These are phyloP conservation scores for Standfussiana lucernea DNA, from an alignment of 2,888 invertebrate species.

Conservation along the genomic window DNA sequence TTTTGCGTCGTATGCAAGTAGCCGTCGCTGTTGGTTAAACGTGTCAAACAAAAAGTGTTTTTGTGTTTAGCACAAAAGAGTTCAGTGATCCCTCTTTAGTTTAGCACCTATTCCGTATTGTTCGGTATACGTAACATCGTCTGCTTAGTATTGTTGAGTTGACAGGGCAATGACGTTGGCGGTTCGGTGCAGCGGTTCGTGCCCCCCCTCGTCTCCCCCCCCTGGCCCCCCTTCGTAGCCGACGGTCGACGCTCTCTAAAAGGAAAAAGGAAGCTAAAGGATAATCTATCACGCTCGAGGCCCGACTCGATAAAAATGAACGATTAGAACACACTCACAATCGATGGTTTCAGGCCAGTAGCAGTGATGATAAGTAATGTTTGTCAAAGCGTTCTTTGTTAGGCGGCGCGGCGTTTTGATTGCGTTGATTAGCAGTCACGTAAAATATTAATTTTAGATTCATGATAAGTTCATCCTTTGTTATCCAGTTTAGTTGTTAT, in stretches of 20 bases:
- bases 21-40: constrained; percentile 50
- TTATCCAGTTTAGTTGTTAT: background rate
- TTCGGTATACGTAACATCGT: constrained; percentile 84
- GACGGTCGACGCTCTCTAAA: constrained; percentile 90
- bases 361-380: constrained; percentile 69
- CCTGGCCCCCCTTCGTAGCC: constrained; percentile 81
- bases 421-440: constrained; percentile 28
- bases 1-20: constrained; percentile 56
- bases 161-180: constrained; percentile 90
- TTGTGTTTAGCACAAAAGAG: constrained; percentile 70
- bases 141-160: constrained; percentile 90
- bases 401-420: constrained; percentile 24
- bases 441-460: constrained; percentile 21
- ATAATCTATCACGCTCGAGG: constrained; percentile 90
- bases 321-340: constrained; percentile 86
- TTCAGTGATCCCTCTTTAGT: constrained; percentile 79
- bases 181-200: constrained; percentile 83
- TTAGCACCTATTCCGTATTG: constrained; percentile 84
- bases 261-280: constrained; percentile 89
- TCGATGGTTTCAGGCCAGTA: constrained; percentile 82
- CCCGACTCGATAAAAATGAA: constrained; percentile 89
- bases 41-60: constrained; percentile 57
- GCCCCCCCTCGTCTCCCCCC: constrained; percentile 77
- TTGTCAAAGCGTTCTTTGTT: constrained; percentile 67
- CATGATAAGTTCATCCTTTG: constrained; percentile 13